Conservation (phyloP, 2,888 invertebrate genomes). For the Melanostoma mellinum region DNA sequence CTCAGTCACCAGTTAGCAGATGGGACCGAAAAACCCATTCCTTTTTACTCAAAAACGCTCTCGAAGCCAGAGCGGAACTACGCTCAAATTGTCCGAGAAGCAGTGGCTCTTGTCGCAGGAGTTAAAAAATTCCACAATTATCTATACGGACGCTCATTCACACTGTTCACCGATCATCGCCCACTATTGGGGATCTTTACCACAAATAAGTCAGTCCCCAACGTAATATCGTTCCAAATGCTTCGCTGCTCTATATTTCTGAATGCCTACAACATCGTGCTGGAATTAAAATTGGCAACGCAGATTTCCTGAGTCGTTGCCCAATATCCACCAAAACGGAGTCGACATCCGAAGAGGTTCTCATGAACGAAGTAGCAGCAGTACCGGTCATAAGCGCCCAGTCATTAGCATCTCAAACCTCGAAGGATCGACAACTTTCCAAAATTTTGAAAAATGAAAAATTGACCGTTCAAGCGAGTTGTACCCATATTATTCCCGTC, state of each 20-base stretch:
- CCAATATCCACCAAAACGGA: conserved; percentile 26
- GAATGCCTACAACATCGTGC: conserved; percentile 17
- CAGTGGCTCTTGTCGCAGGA: no score
- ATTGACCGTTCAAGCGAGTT: conserved; percentile 33
- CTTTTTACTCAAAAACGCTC: no score
- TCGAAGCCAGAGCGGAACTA: no score
- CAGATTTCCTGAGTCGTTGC: conserved; percentile 35
- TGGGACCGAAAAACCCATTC: no score
- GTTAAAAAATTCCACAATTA: no score
- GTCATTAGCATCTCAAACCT: conserved; percentile 33
- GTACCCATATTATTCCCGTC: conserved; percentile 25
- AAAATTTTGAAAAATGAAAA: conserved; percentile 43
- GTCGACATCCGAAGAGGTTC: conserved; percentile 9
- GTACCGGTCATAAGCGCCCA: conserved; percentile 21
- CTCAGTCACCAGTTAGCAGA: no score
- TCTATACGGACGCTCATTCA: no score
- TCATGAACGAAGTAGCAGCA: conserved; percentile 42
- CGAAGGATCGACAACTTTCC: conserved; percentile 28
- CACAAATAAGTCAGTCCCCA: conserved; percentile 33
- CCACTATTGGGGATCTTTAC: no score
- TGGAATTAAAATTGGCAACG: conserved; percentile 23
- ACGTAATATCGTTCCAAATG: conserved; percentile 15
- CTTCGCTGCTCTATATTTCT: conserved; percentile 27
- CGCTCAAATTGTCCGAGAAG: conserved; percentile 14
- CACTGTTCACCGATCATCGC: no score